Conservation (phyloP, 2,797 vertebrate species). For the Syncerus caffer region DNA sequence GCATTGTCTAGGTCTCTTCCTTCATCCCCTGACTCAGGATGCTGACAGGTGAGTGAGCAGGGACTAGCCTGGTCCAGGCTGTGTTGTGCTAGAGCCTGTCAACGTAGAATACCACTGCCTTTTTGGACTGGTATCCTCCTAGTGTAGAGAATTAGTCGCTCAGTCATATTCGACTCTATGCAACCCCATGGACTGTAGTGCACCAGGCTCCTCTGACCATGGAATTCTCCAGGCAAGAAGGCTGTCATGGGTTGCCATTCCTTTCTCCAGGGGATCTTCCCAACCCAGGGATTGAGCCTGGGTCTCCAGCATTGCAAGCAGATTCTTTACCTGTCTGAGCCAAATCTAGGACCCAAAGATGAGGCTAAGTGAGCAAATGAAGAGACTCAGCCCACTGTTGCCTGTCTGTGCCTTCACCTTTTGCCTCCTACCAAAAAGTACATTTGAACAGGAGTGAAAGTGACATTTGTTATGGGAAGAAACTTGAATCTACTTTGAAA, state of each 20-base stretch:
- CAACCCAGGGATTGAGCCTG: neutral
- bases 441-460: neutral
- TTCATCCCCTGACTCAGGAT: neutral
- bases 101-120: neutral
- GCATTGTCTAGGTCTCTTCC: neutral
- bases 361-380: neutral
- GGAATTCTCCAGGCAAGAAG: neutral
- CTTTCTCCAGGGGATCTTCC: neutral
- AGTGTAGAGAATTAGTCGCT: neutral
- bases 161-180: neutral
- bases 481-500: neutral
- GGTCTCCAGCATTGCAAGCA: neutral
- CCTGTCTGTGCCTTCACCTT: neutral
- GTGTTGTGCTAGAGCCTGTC: neutral
- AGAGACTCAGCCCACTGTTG: neutral
- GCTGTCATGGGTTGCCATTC: neutral
- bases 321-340: neutral
- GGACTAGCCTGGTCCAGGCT: neutral
- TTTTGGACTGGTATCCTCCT: neutral
- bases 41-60: neutral
- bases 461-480: neutral
- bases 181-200: neutral
- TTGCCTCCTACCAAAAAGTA: neutral
- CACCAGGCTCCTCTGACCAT: neutral
- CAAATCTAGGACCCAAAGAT: neutral